Evolutionary conservation across 1,140 invertebrate genomes (phyloP).

Genomic region (Dufourea novaeangliae): DNA sequence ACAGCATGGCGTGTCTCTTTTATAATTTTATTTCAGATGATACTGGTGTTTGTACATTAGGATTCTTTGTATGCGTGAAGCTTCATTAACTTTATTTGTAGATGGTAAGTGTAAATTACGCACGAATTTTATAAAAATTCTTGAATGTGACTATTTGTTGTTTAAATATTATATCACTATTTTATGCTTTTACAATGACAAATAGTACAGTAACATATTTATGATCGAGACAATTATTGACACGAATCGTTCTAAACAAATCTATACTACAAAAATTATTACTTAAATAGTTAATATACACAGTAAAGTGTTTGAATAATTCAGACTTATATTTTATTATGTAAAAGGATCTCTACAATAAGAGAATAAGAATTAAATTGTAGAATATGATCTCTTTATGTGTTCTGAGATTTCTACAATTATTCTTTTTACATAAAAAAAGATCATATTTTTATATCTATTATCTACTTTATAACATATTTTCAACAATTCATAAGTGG

Average conservation of each 20-base stretch:
- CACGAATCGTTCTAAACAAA: neutral
- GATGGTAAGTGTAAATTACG: conserved; percentile 69
- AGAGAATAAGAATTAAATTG: no score
- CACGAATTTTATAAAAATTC: conserved; percentile 23
- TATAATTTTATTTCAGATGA: conserved; percentile 73
- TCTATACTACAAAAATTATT: neutral
- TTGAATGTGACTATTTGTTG: conserved; percentile 25
- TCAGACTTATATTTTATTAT: neutral
- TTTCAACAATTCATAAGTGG: neutral
- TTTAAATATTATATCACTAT: conserved; percentile 8
- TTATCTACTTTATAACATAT: no score
- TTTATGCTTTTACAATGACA: neutral
- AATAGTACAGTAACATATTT: neutral
- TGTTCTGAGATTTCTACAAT: no score
- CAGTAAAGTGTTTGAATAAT: neutral
- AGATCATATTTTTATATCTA: neutral
- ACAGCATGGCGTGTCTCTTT: conserved; percentile 72
- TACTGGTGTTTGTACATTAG: conserved; percentile 65
- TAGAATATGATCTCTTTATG: neutral
- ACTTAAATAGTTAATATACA: neutral
- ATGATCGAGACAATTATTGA: neutral
- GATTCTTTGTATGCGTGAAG: conserved; percentile 70
- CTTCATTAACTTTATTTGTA: conserved; percentile 75
- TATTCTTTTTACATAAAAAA: neutral
- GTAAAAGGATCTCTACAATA: no score